These are phyloP conservation scores for Leptopilina clavipes DNA, from an alignment of 1,140 invertebrate species.

Conservation along the genomic window DNA sequence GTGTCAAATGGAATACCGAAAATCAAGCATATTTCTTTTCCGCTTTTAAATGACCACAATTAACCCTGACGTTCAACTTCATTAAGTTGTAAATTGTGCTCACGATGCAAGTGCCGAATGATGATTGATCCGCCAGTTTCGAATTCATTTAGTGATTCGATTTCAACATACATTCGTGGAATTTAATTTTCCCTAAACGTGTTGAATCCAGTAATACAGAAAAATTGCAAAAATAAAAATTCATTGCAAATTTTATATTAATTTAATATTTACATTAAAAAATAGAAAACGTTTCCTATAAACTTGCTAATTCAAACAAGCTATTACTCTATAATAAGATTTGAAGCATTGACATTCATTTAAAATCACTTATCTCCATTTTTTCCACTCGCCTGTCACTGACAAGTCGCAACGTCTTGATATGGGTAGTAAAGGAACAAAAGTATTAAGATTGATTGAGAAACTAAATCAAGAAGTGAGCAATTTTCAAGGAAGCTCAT, in stretches of 20 bases:
- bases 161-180: background rate
- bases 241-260: no score
- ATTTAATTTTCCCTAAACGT: constrained; percentile 5
- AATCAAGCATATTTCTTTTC: background rate
- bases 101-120: background rate
- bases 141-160: constrained; percentile 5
- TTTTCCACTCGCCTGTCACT: no score
- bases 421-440: background rate
- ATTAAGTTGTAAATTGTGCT: constrained; percentile 1
- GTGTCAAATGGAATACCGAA: background rate
- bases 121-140: constrained; percentile 16
- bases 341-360: no score
- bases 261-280: no score
- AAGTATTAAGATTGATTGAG: constrained; percentile 32
- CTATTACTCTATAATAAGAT: no score
- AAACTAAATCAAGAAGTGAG: constrained; percentile 18
- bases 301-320: no score
- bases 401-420: background rate
- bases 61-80: background rate
- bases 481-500: constrained; percentile 12
- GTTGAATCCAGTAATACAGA: no score
- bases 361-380: no score
- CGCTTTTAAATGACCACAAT: constrained; percentile 14
- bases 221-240: no score
- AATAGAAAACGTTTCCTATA: no score